Base-by-base conservation (phyloP, 2,797 vertebrate species). In the Enteromius argenteus region DNA sequence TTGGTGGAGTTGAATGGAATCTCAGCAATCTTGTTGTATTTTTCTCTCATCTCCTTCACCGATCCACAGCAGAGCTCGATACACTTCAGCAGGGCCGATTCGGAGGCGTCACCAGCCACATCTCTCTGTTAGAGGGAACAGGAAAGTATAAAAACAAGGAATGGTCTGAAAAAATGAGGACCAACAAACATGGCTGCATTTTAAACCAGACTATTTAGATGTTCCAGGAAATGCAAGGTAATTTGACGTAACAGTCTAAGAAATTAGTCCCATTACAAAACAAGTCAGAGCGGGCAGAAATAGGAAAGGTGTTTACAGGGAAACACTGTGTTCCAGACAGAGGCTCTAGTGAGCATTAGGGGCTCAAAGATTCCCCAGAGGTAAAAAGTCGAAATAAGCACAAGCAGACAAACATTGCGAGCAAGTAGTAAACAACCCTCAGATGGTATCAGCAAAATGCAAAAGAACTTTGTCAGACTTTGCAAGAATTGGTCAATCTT, bases 1-100 rank as follows among this genome's bases (percentile, higher is more conserved):
- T 99, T 99, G 81, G 98, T 99, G 46, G 98, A 99, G 93, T 99
- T 99, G 92, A 99, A 99, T 0, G 97, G 97, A 66, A 99, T 98
- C 93, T 99, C 98, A 0, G 96, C 90, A 3, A 98, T 95, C 84
- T 99, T 99, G 81, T 86, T 23, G 35, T 92, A 94, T 64, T 95
- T 94, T 0, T 96, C 96, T 66, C 98, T 95, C 95, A 98, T 97
- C 8, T 96, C 96, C 84, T 92, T 95, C 73, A 99, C 98, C 0
- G 98, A 98, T 0, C 98, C 97, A 42, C 97, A 99, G 93, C 97
- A 99, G 60, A 99, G 89, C 89, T 99, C 98, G 2, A 99, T 99
- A 68, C 97, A 99, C 84, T 99, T 99, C 23, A 99, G 91, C 84
- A 99, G 95, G 0, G 98, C 98, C 0, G 97, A 98, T 88, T 99